Conservation (phyloP, 2,888 invertebrate species). For the Pollenia angustigena region DNA sequence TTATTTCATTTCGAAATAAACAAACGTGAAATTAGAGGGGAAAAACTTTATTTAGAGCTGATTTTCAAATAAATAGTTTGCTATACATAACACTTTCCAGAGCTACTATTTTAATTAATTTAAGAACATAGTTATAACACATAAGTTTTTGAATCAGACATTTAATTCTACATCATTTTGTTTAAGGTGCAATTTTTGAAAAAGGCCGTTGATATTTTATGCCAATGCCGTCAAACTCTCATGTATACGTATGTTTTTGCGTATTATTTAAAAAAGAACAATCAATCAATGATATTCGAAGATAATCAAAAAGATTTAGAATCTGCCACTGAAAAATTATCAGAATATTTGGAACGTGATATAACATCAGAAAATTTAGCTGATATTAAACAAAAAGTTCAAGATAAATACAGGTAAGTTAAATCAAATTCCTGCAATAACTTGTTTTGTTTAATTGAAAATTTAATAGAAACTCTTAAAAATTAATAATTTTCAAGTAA, state of each 20-base stretch:
- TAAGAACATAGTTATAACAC: too few species aligned
- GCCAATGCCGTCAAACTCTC: conserved; percentile 97
- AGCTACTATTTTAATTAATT: too few species aligned
- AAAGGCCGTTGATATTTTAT: conserved; percentile 98
- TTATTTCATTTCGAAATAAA: too few species aligned
- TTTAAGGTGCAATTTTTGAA: conserved; percentile 97
- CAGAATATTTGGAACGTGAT: conserved; percentile 98
- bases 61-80: too few species aligned
- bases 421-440: not conserved
- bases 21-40: too few species aligned
- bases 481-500: not conserved
- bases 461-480: not conserved
- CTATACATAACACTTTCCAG: too few species aligned
- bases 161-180: conserved; percentile 34
- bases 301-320: conserved; percentile 99
- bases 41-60: too few species aligned
- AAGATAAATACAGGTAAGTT: conserved; percentile 96
- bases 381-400: conserved; percentile 99
- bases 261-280: conserved; percentile 98
- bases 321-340: conserved; percentile 97
- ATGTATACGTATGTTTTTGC: conserved; percentile 99
- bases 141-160: not conserved
- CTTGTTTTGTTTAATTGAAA: not conserved
- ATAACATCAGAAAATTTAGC: conserved; percentile 98
- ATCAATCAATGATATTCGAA: conserved; percentile 99